These are phyloP conservation scores for Crioceris asparagi DNA, from an alignment of 2,888 invertebrate genomes.

Conservation along the genomic window DNA sequence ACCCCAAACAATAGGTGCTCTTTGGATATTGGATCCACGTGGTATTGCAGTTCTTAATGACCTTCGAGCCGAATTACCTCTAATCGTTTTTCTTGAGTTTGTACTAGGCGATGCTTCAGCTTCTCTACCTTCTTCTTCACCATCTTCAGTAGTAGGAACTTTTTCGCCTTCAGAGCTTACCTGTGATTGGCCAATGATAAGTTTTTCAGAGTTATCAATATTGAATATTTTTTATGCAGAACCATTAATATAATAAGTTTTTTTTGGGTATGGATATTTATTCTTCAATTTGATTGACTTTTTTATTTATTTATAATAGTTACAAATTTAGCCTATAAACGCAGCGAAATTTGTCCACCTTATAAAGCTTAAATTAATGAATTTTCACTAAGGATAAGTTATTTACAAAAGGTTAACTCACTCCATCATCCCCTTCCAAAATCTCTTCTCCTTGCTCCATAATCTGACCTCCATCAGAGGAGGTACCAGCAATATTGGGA, in stretches of 20 bases:
- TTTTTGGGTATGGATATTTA: neutral
- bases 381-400: no score
- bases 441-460: slow-evolving; percentile 29
- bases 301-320: no score
- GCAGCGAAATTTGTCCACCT: no score
- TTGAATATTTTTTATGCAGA: neutral
- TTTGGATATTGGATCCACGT: slow-evolving; percentile 30
- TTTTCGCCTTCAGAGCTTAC: slow-evolving; percentile 56
- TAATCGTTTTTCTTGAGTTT: slow-evolving; percentile 40
- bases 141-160: slow-evolving; percentile 41
- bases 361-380: no score
- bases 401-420: no score
- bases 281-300: no score
- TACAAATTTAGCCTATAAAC: no score
- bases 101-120: slow-evolving; percentile 64
- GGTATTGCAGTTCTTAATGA: slow-evolving; percentile 19
- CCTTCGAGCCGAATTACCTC: slow-evolving; percentile 28
- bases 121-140: slow-evolving; percentile 64
- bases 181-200: no score
- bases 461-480: slow-evolving; percentile 27
- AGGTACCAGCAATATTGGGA: slow-evolving; percentile 33
- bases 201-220: no score
- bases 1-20: slow-evolving; percentile 52
- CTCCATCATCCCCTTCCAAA: slow-evolving; percentile 35
- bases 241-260: slow-evolving; percentile 3